Base-by-base conservation (phyloP, 2,113 vertebrate genomes). In the Neodontobutis hainanensis region DNA sequence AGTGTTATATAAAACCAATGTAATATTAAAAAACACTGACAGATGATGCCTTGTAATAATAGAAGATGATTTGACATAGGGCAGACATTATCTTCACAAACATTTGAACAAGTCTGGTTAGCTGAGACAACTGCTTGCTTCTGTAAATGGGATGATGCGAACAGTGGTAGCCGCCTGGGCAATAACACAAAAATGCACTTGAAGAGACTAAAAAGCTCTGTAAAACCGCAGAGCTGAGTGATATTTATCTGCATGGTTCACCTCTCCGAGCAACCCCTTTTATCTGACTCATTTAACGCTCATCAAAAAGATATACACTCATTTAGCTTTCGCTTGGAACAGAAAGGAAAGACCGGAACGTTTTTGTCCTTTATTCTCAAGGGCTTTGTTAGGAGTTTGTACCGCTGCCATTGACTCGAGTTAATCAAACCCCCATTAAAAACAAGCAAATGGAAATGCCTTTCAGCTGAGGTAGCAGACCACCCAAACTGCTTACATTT, bases 401-500 rank as follows among this genome's bases (percentile, higher is more conserved):
- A 14, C 12, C 8, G 38, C 38, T 40, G 5, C 38, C 8, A 40
- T 34, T n/a, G 34, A 7, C 51, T 75, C 75, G 44, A 75, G 45
- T 61, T 70, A 73, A 82, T 77, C 74, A 77, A 63, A 16, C 68
- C 52, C 70, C 19, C n/a, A 14, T 2, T 58, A 16, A 27, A 60
- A 51, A 16, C 42, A 73, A 42, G 59, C 72, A 81, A 73, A 81
- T 68, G 62, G 64, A 76, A 69, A 73, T 64, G 52, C 62, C 70
- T 73, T 77, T 68, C 59, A 65, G 32, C 60, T 65, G 45, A 76
- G 38, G 51, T 60, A 46, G 65, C 15, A 19, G 89, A 88, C 86
- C 86, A 88, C 86, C 84, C 88, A 88, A 83, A 81, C 71, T 78
- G 74, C n/a, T 60, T 73, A 3, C 42, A 51, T 68, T 85, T 84